Percentiles rank a stretch among this genome's conserved stretches.
These are phyloP conservation scores for Tetramorium bicarinatum DNA, from an alignment of 2,888 invertebrate genomes.

Conservation along the genomic window DNA sequence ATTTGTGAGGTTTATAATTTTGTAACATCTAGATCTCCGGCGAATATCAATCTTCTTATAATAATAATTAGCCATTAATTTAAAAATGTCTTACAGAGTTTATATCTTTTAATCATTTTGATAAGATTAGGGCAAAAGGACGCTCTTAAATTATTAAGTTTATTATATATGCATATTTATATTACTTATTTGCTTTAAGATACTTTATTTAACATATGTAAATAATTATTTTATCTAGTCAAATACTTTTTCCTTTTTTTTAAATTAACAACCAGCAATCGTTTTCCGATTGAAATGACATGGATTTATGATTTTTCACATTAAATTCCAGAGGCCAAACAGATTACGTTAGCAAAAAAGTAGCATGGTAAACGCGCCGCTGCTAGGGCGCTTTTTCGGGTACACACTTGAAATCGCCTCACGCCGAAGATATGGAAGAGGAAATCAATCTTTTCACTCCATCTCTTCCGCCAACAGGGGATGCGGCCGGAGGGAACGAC, in stretches of 20 bases:
- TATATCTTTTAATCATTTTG: background rate
- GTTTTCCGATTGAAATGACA: background rate
- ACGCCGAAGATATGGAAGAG: constrained; percentile 40
- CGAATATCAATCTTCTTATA: background rate
- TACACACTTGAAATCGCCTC: constrained; percentile 44
- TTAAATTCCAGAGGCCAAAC: background rate
- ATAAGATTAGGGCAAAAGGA: no score
- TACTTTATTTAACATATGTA: background rate
- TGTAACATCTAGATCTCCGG: background rate
- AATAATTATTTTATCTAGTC: background rate
- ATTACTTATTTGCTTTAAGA: background rate
- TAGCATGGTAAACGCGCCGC: constrained; percentile 13
- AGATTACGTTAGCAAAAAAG: constrained; percentile 30
- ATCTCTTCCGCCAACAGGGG: constrained; percentile 22
- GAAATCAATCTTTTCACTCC: constrained; percentile 69
- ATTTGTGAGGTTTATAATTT: background rate
- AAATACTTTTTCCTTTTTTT: background rate
- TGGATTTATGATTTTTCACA: constrained; percentile 11
- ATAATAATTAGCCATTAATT: background rate
- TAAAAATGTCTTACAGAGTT: background rate
- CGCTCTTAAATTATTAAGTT: background rate
- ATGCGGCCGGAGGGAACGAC: constrained; percentile 32
- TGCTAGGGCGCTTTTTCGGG: constrained; percentile 1
- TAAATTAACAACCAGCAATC: background rate
- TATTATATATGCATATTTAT: background rate